These are phyloP conservation scores for Hydractinia echinata DNA, from an alignment of 30 jellyfish, hydroid and myxozoan genomes.

Conservation along the genomic window DNA sequence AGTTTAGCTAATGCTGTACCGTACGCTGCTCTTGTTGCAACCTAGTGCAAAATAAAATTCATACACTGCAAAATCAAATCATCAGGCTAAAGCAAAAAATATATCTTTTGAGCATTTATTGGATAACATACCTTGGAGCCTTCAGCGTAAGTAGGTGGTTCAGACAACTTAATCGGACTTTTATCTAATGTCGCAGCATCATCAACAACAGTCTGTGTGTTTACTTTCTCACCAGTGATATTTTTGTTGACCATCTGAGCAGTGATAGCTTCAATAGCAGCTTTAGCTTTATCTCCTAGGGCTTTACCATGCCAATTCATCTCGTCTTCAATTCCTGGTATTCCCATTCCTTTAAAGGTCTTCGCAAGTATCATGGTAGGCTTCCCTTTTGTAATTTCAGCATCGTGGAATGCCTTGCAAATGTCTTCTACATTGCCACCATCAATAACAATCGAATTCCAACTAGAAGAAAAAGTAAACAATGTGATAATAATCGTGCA, in stretches of 20 bases:
- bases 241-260: conserved; percentile 46
- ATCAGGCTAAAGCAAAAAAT: background rate
- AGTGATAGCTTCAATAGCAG: conserved; percentile 56
- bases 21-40: conserved; percentile 92
- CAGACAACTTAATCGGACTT: conserved; percentile 57
- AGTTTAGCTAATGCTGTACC: conserved; percentile 93
- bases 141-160: conserved; percentile 67
- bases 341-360: conserved; percentile 58
- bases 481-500: background rate
- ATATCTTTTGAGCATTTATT: background rate
- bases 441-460: conserved; percentile 82
- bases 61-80: background rate
- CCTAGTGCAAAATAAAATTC: conserved; percentile 30
- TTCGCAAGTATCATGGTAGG: conserved; percentile 88
- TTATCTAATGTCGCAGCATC: conserved; percentile 69
- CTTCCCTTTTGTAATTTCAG: conserved; percentile 57
- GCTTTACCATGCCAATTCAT: conserved; percentile 99
- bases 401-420: conserved; percentile 72
- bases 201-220: conserved; percentile 56
- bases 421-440: conserved; percentile 87
- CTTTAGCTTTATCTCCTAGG: conserved; percentile 81
- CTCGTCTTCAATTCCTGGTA: conserved; percentile 73
- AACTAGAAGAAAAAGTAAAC: conserved; percentile 22
- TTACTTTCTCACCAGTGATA: conserved; percentile 49
- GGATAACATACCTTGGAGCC: conserved; percentile 55